Evolutionary conservation across 2,113 vertebrate genomes (phyloP).

Genomic region (Halichoerus grypus): DNA sequence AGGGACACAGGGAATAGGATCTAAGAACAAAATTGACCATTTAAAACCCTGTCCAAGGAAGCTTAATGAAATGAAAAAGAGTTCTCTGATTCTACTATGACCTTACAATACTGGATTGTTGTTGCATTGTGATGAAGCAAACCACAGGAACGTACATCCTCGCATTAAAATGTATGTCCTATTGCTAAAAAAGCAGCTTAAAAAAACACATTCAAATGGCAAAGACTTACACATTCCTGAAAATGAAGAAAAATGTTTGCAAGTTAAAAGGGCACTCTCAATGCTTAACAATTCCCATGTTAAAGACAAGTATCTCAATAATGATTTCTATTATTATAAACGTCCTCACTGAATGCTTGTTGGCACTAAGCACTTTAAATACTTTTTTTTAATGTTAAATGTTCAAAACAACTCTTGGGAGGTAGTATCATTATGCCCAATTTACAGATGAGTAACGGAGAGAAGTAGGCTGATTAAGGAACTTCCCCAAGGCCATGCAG

Average conservation of each 20-base stretch:
- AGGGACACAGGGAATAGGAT: not conserved
- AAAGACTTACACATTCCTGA: not conserved
- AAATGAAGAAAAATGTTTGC: not conserved
- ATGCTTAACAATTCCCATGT: not conserved
- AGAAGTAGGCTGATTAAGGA: not conserved
- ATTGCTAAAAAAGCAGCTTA: not conserved
- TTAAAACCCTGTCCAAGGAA: not conserved
- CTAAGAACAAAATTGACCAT: not conserved
- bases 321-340: not conserved
- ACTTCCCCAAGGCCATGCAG: not conserved
- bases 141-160: not conserved
- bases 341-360: not conserved
- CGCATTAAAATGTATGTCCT: not conserved
- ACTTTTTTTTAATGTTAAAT: not conserved
- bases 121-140: not conserved
- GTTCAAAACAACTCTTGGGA: not conserved
- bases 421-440: not conserved
- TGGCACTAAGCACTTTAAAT: not conserved
- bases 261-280: not conserved
- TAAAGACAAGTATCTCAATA: not conserved
- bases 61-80: not conserved
- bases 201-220: not conserved
- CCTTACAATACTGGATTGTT: not conserved
- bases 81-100: not conserved
- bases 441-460: not conserved